These are phyloP conservation scores for Holotrichia oblita DNA, from an alignment of 1,140 invertebrate genomes.

Conservation along the genomic window DNA sequence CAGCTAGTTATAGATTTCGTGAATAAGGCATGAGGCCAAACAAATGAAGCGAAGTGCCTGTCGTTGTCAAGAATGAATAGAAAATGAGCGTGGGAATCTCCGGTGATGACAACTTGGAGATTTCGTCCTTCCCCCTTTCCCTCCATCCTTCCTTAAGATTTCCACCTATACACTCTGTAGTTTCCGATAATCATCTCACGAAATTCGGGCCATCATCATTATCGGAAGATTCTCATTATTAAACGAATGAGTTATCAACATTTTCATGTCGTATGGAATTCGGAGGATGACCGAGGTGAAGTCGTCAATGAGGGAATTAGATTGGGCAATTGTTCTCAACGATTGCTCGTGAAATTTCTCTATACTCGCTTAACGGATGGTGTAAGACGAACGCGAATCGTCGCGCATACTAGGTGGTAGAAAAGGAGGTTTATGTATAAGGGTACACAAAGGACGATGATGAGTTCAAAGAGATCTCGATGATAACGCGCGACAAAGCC, in stretches of 20 bases:
- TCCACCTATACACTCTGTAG: not conserved
- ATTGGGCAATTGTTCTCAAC: not conserved
- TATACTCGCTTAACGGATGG: not conserved
- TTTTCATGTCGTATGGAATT: not conserved
- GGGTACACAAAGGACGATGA: not conserved
- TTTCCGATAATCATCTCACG: slow-evolving; percentile 19
- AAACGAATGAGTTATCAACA: not conserved
- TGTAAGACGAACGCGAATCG: too few species aligned
- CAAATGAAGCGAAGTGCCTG: slow-evolving; percentile 55
- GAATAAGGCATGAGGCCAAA: slow-evolving; percentile 57
- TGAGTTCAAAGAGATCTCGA: slow-evolving; percentile 26
- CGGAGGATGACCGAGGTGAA: not conserved
- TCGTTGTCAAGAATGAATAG: slow-evolving; percentile 52
- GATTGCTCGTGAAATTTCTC: not conserved
- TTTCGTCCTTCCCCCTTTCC: not conserved
- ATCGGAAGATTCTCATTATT: not conserved
- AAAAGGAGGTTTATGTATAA: not conserved
- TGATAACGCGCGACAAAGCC: not conserved
- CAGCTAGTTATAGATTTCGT: slow-evolving; percentile 57
- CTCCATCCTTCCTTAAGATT: not conserved
- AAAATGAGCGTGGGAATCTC: slow-evolving; percentile 54
- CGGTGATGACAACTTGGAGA: not conserved
- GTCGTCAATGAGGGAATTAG: not conserved
- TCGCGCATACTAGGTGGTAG: not conserved
- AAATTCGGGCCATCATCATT: not conserved